phyloP scores from a whole-genome alignment of 2,888 invertebrate species.

The Tanytarsus gracilentus region DNA sequence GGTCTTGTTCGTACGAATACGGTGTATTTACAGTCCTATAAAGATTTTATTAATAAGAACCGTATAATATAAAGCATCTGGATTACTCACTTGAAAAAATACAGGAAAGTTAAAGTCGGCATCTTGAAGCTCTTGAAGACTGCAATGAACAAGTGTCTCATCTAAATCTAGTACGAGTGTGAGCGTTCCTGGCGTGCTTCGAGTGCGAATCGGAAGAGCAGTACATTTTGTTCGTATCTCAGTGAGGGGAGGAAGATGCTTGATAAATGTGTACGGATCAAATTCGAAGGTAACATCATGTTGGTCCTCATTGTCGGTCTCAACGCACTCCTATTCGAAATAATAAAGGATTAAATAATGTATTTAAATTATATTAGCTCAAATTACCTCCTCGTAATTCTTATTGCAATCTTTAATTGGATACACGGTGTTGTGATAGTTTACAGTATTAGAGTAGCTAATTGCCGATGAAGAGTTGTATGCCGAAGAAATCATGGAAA shows the following conservation, averaged over 20 bases:
- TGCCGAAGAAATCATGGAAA: conserved; percentile 15
- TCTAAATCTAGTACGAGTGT: conserved; percentile 72
- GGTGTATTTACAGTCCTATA: conserved; percentile 75
- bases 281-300: conserved; percentile 45
- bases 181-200: conserved; percentile 79
- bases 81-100: conserved; percentile 55
- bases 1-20: conserved; percentile 83
- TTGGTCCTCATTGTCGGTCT: conserved; percentile 32
- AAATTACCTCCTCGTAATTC: conserved; percentile 18
- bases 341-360: not conserved
- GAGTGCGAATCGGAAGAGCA: conserved; percentile 81
- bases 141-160: conserved; percentile 93
- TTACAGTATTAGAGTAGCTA: conserved; percentile 1
- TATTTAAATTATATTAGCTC: not conserved
- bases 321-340: conserved; percentile 33
- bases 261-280: conserved; percentile 85
- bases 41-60: not conserved
- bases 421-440: conserved; percentile 1
- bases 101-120: conserved; percentile 92
- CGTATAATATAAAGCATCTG: not conserved
- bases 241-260: conserved; percentile 75
- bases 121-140: conserved; percentile 81
- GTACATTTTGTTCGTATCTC: conserved; percentile 58
- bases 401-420: conserved; percentile 21
- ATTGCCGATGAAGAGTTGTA: not conserved